Percentiles rank a stretch among this genome's conserved stretches.
These are phyloP conservation scores for Enteromius anoplus DNA, from an alignment of 2,797 vertebrate species.

Conservation along the genomic window DNA sequence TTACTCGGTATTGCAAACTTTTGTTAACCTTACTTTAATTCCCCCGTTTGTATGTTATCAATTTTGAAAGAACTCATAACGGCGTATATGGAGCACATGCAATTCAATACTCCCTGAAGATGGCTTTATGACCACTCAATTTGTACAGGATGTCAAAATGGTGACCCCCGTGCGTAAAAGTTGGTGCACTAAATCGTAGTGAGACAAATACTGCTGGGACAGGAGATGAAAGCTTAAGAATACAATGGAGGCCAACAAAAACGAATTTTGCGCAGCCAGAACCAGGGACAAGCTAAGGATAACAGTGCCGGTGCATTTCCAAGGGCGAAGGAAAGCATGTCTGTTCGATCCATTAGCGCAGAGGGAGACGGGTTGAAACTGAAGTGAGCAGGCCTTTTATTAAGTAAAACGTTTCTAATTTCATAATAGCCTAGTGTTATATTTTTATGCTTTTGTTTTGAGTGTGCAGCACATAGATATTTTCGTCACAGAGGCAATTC, in stretches of 20 bases:
- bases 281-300: conserved; percentile 60
- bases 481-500: conserved; percentile 36
- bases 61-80: conserved; percentile 13
- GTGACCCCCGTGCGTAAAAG: conserved; percentile 16
- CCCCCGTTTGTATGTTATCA: conserved; percentile 17
- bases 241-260: conserved; percentile 48
- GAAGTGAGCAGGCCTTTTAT: conserved; percentile 13
- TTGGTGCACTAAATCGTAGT: conserved; percentile 43
- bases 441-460: not conserved
- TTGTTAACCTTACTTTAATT: conserved; percentile 18
- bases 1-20: not conserved
- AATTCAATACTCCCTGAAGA: conserved; percentile 39
- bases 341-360: conserved; percentile 66
- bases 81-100: conserved; percentile 8
- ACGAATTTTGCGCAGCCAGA: conserved; percentile 47
- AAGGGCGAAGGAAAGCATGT: conserved; percentile 62
- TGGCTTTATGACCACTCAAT: conserved; percentile 26
- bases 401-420: not conserved
- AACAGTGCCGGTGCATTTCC: conserved; percentile 67
- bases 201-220: conserved; percentile 12
- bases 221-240: conserved; percentile 49
- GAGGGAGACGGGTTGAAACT: conserved; percentile 32
- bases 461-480: not conserved
- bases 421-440: not conserved
- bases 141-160: conserved; percentile 41